Evolutionary conservation across 2,888 invertebrate genomes (phyloP), one percentile per base, ranked within the genome.

Genomic region (Caenorhabditis uteleia): DNA sequence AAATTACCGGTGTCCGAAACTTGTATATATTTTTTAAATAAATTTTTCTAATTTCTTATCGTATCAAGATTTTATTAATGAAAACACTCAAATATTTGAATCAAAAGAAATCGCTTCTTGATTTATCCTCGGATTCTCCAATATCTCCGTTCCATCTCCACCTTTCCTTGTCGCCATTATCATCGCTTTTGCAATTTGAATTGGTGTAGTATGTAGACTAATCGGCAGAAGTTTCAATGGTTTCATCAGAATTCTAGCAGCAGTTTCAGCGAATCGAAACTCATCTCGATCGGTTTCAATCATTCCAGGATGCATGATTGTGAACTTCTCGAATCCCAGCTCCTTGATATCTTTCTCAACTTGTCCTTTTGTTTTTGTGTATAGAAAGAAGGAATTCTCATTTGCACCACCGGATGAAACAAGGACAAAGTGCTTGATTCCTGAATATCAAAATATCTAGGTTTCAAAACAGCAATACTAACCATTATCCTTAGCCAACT

Each of bases 371-470:
- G 84, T 85, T 73, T 84, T 83, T 2, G 82, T 75, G 71, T 87
- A 87, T 2, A 86, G 77, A 39, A 86, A 82, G 27, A 54, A 79
- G 39, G 85, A 84, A 56, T 85, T 84, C 47, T 84, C 84, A 64
- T 87, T 84, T 3, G 87, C 85, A n/a, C 85, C 86, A 26, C 77
- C 77, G 1, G 86, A 83, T 1, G 86, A 85, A 18, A 87, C 84
- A 10, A 87, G 66, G 47, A 84, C 82, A 70, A 87, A 85, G 56
- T 87, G 85, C 56, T 84, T 81, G 61, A 84, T 84, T 3, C 86
- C 86, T 70, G 53, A n/a, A n/a, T n/a, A n/a, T n/a, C n/a, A n/a
- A 12, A 8, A 3, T 4, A 36, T 18, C 26, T 38, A 16, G 4
- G 2, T 34, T 21, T 25, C 20, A 20, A n/a, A 16, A 36, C 6